These are phyloP conservation scores for Stenolophus ochropezus DNA, from an alignment of 2,888 invertebrate genomes.

Conservation along the genomic window DNA sequence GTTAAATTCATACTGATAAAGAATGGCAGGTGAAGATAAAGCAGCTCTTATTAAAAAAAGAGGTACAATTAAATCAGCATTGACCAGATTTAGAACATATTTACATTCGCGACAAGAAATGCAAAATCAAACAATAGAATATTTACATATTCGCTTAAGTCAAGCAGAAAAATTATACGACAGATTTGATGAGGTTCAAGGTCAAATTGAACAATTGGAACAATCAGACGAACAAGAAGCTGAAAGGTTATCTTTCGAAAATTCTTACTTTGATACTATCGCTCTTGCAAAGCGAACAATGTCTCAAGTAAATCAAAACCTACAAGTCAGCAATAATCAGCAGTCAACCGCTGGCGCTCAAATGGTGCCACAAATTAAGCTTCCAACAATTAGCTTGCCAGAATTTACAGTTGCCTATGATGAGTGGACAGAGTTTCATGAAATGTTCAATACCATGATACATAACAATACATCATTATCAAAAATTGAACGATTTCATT, in stretches of 20 bases:
- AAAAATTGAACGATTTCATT: conserved; percentile 33
- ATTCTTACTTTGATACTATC: neutral
- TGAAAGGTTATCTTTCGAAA: neutral
- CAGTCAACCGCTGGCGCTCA: neutral
- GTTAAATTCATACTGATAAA: neutral
- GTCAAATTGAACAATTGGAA: neutral
- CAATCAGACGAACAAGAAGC: neutral
- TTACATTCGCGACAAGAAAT: neutral
- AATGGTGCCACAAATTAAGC: neutral
- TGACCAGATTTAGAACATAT: neutral
- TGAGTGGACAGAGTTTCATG: conserved; percentile 27
- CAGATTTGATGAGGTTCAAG: neutral
- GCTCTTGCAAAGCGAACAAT: neutral
- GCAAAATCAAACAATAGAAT: neutral
- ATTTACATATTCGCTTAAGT: neutral
- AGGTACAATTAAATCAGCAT: neutral
- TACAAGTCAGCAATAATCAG: neutral
- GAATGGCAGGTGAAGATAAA: neutral
- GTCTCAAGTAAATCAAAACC: neutral
- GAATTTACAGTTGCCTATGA: conserved; percentile 2
- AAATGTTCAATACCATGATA: conserved; percentile 24
- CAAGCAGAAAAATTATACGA: neutral
- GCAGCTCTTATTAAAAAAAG: neutral
- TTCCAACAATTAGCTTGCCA: neutral
- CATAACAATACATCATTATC: neutral